Conservation (phyloP, 2,113 vertebrate genomes). For the Felis chaus region DNA sequence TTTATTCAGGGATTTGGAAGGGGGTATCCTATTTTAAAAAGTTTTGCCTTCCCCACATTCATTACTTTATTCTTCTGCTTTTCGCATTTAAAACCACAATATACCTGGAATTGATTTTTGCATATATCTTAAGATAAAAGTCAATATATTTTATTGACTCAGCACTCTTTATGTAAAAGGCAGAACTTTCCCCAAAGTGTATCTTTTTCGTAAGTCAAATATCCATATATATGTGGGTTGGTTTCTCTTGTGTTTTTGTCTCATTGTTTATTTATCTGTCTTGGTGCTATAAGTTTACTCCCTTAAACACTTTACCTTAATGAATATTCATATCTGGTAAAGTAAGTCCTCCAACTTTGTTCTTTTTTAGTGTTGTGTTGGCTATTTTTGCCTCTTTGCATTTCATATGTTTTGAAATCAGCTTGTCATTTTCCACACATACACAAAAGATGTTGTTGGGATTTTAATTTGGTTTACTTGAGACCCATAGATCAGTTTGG, state of each 20-base stretch:
- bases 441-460: neutral
- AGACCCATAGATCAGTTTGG: neutral
- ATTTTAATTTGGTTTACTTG: constrained; percentile 10
- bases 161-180: neutral
- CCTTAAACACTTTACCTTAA: neutral
- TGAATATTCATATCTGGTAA: neutral
- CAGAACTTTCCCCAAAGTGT: neutral
- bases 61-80: neutral
- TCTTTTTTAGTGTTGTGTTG: neutral
- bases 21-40: neutral
- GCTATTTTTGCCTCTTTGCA: neutral
- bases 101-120: neutral
- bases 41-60: neutral
- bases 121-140: neutral
- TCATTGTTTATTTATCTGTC: neutral
- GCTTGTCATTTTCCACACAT: neutral
- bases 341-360: neutral
- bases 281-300: neutral
- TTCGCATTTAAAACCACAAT: neutral
- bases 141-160: neutral
- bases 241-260: neutral
- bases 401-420: neutral
- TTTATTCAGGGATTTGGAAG: neutral
- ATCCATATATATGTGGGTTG: neutral
- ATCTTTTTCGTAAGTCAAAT: neutral